Conservation (phyloP, 2,113 vertebrate species). For the Illadopsis cleaveri region DNA sequence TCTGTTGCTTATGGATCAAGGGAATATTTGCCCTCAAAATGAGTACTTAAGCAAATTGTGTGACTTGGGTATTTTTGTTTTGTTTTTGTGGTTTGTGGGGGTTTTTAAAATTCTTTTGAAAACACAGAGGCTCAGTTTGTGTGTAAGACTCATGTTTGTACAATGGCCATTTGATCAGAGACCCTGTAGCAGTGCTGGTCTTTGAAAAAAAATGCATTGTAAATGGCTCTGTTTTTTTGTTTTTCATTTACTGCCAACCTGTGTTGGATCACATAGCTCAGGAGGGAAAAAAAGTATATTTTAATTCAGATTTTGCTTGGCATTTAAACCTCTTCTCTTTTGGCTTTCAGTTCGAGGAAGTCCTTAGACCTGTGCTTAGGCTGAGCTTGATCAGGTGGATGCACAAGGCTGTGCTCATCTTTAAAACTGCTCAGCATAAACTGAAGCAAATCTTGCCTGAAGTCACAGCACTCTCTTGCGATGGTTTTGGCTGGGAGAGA, state of each 20-base stretch:
- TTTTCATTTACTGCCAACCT: neutral
- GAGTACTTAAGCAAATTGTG: neutral
- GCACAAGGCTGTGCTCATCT: fast-evolving
- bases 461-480: neutral
- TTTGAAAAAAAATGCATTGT: neutral
- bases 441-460: neutral
- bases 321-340: neutral
- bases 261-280: neutral
- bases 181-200: neutral
- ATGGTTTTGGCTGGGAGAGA: neutral
- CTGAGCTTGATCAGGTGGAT: neutral
- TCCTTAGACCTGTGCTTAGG: neutral
- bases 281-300: neutral
- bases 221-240: neutral
- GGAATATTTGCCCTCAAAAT: neutral
- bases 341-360: neutral
- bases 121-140: neutral
- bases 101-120: neutral
- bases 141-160: neutral
- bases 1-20: neutral
- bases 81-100: neutral
- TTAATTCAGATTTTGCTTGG: neutral
- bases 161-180: neutral
- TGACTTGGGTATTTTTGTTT: neutral
- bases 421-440: neutral